Evolutionary conservation across 2,888 invertebrate genomes (phyloP), one percentile per base, ranked within the genome.

Genomic region (Lathronympha strigana): DNA sequence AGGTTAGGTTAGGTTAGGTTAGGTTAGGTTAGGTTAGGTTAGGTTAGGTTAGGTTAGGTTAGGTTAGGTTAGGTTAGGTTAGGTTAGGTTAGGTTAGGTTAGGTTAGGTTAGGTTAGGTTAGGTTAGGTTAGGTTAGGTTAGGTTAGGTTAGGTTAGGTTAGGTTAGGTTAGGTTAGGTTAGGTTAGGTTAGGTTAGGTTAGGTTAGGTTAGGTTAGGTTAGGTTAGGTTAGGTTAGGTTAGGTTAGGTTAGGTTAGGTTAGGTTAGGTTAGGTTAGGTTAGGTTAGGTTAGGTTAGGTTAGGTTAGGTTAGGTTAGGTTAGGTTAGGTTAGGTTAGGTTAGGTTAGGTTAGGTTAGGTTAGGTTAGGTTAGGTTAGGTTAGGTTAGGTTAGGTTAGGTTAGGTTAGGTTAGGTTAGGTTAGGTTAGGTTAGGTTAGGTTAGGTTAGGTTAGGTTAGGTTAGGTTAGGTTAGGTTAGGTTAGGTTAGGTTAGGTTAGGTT

Each of bases 1-100:
- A 45, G 45, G 45, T 45, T 45, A 45, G 45, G 45, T 45, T 45
- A 45, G 45, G 45, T 45, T 45, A 45, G 45, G 45, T 45, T 45
- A 45, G 45, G 45, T 45, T 45, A 45, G 45, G 45, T 45, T 45
- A 45, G 45, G 45, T 45, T 45, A 45, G 45, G 45, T 45, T 45
- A 45, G 45, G 45, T 45, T 45, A 45, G 45, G 45, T 45, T 45
- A 45, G 45, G 45, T 45, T 45, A 45, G 45, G 45, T 45, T 45
- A 45, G 45, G 45, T 45, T 45, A 45, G 45, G 45, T 45, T 45
- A 45, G 45, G 45, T 45, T 45, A 45, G 45, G 45, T 45, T 45
- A 45, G 45, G 45, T 45, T 45, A 45, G 45, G 45, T 45, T 45
- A 45, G 45, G 45, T 45, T 45, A 45, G 45, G 45, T 45, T 45